Conservation (phyloP, 2,888 invertebrate species). For the Pasiphila rectangulata region DNA sequence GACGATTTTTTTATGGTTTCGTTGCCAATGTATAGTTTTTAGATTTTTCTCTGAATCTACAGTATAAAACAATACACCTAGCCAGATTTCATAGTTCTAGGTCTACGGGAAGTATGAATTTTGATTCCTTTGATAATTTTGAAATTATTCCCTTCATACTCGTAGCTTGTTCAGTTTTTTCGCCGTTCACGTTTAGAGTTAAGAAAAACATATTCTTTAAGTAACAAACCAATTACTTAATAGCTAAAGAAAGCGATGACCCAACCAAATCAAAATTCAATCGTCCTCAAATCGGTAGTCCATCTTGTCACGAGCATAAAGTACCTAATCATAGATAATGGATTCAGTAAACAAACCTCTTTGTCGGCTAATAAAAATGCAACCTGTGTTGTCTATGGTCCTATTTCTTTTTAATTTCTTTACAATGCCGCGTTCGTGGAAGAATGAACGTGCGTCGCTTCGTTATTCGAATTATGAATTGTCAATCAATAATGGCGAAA, state of each 20-base stretch:
- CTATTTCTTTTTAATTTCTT: constrained; percentile 73
- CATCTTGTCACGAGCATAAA: constrained; percentile 37
- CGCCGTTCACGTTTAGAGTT: too few species aligned
- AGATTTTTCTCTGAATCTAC: too few species aligned
- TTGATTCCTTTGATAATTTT: too few species aligned
- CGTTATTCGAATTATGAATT: constrained; percentile 5
- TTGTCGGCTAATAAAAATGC: constrained; percentile 52
- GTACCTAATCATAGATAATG: constrained; percentile 48
- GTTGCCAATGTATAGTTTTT: too few species aligned
- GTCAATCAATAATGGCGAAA: constrained; percentile 11
- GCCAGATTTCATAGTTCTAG: too few species aligned
- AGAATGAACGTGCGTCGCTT: constrained; percentile 40
- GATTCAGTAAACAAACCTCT: constrained; percentile 48
- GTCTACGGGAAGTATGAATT: too few species aligned
- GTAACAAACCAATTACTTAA: too few species aligned
- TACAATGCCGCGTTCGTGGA: constrained; percentile 61
- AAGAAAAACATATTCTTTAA: too few species aligned
- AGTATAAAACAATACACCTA: too few species aligned
- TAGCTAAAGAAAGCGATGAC: constrained; percentile 11
- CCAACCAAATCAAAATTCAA: constrained; percentile 27
- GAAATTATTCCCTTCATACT: too few species aligned
- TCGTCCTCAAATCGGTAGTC: constrained; percentile 29
- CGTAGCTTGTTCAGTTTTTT: too few species aligned
- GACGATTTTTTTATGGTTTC: too few species aligned
- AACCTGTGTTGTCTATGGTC: constrained; percentile 52